Conservation (phyloP, 2,797 vertebrate genomes). For the Lates japonicus region DNA sequence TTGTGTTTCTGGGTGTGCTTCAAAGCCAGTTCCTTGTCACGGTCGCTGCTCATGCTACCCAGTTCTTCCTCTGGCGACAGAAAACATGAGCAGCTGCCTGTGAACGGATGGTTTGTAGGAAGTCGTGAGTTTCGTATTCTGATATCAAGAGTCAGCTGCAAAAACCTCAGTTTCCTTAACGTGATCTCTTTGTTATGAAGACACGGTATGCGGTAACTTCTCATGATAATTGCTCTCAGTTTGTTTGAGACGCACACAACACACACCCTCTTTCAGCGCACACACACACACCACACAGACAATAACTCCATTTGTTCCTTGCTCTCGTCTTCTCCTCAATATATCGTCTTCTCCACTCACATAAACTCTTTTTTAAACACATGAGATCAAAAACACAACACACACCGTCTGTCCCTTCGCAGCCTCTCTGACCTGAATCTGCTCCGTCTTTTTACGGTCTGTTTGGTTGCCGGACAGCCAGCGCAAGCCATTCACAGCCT, state of each 20-base stretch:
- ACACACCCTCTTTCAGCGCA: not conserved
- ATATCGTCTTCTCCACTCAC: constrained; percentile 16
- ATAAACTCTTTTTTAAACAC: constrained; percentile 47
- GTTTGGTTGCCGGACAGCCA: too few relatives aligned
- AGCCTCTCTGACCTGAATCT: constrained; percentile 44
- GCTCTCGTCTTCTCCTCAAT: constrained; percentile 24
- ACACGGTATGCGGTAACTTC: constrained; percentile 54
- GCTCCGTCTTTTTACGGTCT: not conserved
- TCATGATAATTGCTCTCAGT: constrained; percentile 56
- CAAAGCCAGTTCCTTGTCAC: not conserved
- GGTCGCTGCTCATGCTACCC: not conserved
- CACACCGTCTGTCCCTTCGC: constrained; percentile 13
- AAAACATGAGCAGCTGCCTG: not conserved
- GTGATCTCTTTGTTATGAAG: constrained; percentile 23
- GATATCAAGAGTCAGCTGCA: not conserved
- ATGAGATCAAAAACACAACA: constrained; percentile 48
- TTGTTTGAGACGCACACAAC: constrained; percentile 56
- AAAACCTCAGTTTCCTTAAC: not conserved
- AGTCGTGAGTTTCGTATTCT: not conserved
- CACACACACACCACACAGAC: constrained; percentile 42
- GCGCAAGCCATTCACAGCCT: too few relatives aligned
- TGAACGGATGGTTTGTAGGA: not conserved
- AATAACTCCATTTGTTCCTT: constrained; percentile 65
- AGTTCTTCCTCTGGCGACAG: not conserved
- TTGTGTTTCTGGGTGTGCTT: not conserved